Conservation (phyloP, 1,140 invertebrate genomes). For the Heliconius congener region DNA sequence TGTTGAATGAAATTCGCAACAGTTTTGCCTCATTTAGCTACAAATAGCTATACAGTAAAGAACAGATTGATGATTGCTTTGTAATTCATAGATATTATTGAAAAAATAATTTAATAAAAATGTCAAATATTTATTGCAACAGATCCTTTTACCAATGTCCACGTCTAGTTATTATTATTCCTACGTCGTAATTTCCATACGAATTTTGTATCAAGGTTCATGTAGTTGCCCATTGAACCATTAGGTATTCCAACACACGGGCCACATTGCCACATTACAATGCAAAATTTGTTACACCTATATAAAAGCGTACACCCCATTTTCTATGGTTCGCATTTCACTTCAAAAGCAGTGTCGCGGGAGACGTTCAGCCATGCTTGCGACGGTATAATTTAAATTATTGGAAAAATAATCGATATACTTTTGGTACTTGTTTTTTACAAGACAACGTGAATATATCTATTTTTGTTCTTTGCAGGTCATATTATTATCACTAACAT, state of each 20-base stretch:
- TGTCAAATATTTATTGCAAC: slow-evolving; percentile 15
- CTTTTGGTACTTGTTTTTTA: background rate
- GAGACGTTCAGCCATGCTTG: slow-evolving; percentile 58
- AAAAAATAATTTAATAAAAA: background rate
- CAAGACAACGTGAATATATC: background rate
- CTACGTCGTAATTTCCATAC: slow-evolving; percentile 72
- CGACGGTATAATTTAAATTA: slow-evolving; percentile 53
- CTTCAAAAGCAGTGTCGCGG: slow-evolving; percentile 58
- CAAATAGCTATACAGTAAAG: background rate
- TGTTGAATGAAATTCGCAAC: background rate
- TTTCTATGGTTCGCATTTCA: slow-evolving; percentile 72
- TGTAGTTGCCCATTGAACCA: slow-evolving; percentile 73
- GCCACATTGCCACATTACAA: slow-evolving; percentile 71
- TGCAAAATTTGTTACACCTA: slow-evolving; percentile 81
- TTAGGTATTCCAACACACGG: slow-evolving; percentile 76
- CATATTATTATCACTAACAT: slow-evolving; percentile 50
- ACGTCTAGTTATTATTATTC: slow-evolving; percentile 75
- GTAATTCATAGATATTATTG: background rate
- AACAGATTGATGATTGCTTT: background rate
- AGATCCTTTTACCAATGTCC: slow-evolving; percentile 63
- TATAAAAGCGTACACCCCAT: slow-evolving; percentile 74
- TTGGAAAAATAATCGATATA: slow-evolving; percentile 9
- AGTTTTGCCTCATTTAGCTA: background rate
- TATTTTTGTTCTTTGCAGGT: slow-evolving; percentile 53
- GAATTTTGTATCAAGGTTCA: slow-evolving; percentile 79